Evolutionary conservation across 2,888 invertebrate genomes (phyloP).

Genomic region (Tenthredo livida): DNA sequence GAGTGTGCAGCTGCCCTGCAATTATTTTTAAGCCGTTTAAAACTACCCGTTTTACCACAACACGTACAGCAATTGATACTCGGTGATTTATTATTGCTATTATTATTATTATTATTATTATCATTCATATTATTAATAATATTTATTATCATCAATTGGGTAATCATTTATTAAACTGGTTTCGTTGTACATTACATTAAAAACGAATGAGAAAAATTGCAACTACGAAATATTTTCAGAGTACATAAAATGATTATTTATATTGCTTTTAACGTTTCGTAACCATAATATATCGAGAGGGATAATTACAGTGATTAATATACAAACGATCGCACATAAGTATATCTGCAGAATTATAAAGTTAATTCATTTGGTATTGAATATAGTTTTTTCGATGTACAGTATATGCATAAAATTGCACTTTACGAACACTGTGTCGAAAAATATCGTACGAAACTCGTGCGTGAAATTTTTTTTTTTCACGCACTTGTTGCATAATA

Average conservation of each 20-base stretch:
- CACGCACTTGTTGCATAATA: no score
- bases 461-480: no score
- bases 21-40: constrained; percentile 74
- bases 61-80: constrained; percentile 78
- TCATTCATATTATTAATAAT: no score
- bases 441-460: no score
- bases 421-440: no score
- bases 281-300: no score
- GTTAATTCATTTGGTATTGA: no score
- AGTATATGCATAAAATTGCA: background rate
- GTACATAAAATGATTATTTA: background rate
- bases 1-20: constrained; percentile 78
- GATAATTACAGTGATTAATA: no score
- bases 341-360: no score
- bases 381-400: no score
- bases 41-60: constrained; percentile 77
- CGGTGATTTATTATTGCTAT: constrained; percentile 69
- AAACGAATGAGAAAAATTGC: background rate
- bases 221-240: background rate
- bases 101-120: background rate
- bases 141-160: background rate
- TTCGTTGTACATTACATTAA: background rate
- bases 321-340: background rate
- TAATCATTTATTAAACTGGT: background rate
- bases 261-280: background rate